Evolutionary conservation across 2,797 vertebrate species (phyloP).

Genomic region (Benthosema pterotum): DNA sequence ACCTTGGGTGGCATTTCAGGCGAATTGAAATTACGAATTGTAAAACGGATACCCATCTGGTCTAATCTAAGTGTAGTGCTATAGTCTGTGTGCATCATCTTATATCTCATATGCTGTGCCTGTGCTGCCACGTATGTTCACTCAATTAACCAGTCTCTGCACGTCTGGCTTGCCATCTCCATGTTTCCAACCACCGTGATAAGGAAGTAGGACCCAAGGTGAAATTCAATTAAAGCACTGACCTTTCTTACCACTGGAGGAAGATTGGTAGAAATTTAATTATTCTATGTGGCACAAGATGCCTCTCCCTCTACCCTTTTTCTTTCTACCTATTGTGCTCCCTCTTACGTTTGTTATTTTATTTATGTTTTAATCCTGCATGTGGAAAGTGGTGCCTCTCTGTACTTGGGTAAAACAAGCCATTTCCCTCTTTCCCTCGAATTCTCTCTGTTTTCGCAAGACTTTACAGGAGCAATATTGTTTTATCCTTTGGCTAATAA

Average conservation of each 20-base stretch:
- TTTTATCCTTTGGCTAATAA: not conserved
- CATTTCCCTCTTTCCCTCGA: not conserved
- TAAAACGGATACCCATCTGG: too few relatives aligned
- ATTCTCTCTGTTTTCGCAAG: not conserved
- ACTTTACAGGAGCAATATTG: not conserved
- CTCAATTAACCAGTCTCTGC: not conserved
- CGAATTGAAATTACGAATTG: too few relatives aligned
- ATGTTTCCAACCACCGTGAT: conserved; percentile 6
- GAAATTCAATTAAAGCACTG: conserved; percentile 28
- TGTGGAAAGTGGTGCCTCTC: not conserved
- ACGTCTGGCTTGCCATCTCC: not conserved
- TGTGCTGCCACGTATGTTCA: not conserved
- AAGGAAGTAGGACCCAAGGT: conserved; percentile 30
- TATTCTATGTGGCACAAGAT: conserved; percentile 8
- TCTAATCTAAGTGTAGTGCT: too few relatives aligned
- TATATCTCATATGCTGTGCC: not conserved
- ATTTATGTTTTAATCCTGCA: not conserved
- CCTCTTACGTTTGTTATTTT: not conserved
- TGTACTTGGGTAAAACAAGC: conserved; percentile 1
- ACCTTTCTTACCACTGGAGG: conserved; percentile 36
- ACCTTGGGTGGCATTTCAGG: too few relatives aligned
- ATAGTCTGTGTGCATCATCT: too few relatives aligned
- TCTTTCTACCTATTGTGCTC: not conserved
- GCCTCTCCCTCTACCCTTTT: not conserved
- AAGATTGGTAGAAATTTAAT: conserved; percentile 33